Base-by-base conservation (phyloP, 2,113 vertebrate species). In the Psittacara wagleri region DNA sequence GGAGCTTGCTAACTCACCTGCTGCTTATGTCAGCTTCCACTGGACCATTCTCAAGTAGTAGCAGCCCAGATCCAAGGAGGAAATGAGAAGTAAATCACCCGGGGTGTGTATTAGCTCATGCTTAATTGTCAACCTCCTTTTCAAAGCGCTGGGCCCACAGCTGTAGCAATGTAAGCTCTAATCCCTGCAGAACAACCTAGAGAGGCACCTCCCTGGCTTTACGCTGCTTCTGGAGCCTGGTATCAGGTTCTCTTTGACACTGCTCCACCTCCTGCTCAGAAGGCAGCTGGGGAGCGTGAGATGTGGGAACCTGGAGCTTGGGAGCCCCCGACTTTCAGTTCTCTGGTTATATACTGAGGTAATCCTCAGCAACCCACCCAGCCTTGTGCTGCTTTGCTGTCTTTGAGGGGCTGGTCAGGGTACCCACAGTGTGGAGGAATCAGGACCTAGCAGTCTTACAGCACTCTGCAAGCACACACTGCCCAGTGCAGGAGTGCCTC, bases 1-100 rank as follows among this genome's bases (percentile, higher is more conserved):
- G 62, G 97, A 98, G 49, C 94, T 98, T 29, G 83, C 95, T n/a
- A 92, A 91, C 72, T 97, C 97, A 39, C 89, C 98, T 7, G 87
- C 98, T 51, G 70, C 98, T 73, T 96, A 94, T 41, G 44, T 96
- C 63, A 98, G 97, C 43, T 82, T 97, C 57, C 93, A 79, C 31
- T 95, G 97, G 97, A 96, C 95, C 7, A 48, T 97, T 80, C 92
- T 96, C 86, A 97, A 98, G 33, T 5, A 75, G 12, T 1, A n/a
- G 52, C 82, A 75, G 63, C 62, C 12, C 74, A 44, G 37, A 61
- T 31, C 41, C 7, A 8, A 20, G 28, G n/a, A 46, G 14, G 23
- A 43, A 69, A 25, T 24, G 97, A 98, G 41, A 6, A 57, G 13
- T 6, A 35, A n/a, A 17, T 5, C 20, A n/a, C 35, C 37, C 37